phyloP scores from a whole-genome alignment of 2,797 vertebrate species.

The Ptychadena robeensis region DNA sequence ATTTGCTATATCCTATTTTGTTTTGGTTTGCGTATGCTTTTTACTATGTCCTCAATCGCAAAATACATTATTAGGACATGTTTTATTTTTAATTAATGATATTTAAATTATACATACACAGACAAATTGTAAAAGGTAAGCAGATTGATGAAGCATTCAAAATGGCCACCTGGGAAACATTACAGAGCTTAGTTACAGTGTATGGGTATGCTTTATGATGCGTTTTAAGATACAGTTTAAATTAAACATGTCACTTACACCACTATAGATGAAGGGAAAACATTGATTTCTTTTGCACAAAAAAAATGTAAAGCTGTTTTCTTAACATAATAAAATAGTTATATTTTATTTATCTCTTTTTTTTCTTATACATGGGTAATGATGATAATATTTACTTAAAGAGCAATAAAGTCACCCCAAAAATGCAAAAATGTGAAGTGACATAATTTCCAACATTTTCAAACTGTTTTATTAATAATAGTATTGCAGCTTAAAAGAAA shows the following conservation, averaged over 20 bases:
- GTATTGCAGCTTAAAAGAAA: no score
- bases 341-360: no score
- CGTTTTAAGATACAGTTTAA: neutral
- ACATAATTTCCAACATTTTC: neutral
- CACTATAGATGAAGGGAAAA: neutral
- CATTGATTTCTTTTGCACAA: neutral
- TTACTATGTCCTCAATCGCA: neutral
- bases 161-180: neutral
- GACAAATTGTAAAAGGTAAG: neutral
- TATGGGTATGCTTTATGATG: neutral
- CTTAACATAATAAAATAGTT: no score
- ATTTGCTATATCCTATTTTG: conserved; percentile 6
- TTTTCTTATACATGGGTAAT: neutral
- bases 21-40: neutral
- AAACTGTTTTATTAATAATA: neutral
- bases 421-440: neutral
- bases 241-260: conserved; percentile 1
- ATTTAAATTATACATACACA: neutral
- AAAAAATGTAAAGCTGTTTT: no score
- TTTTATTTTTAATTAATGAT: conserved; percentile 2
- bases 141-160: conserved; percentile 12
- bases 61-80: neutral
- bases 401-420: neutral
- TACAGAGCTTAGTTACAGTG: neutral
- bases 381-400: no score